Evolutionary conservation across 2,888 invertebrate species (phyloP).

Genomic region (Drosophila ustulata): DNA sequence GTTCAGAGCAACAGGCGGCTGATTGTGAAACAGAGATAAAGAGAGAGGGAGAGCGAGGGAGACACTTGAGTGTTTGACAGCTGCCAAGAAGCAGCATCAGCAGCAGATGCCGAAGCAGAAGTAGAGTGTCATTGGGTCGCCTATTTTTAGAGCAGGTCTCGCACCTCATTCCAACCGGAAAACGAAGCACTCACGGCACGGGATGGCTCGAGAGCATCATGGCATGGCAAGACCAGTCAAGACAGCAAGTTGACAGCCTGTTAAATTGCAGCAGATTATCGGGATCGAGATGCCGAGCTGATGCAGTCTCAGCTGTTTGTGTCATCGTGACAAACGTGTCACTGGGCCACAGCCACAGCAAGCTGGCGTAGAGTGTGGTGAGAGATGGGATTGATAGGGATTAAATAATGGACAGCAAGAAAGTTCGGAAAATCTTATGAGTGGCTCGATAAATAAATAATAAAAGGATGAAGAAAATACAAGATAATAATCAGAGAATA

Average conservation of each 20-base stretch:
- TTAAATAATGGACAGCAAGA: neutral
- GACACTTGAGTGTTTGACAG: constrained; percentile 24
- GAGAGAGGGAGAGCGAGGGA: neutral
- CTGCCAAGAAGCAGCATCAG: constrained; percentile 11
- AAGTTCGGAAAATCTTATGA: neutral
- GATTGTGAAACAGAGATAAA: neutral
- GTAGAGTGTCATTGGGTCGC: constrained; percentile 36
- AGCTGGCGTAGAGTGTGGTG: neutral
- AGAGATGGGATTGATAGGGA: neutral
- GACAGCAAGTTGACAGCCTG: constrained; percentile 41
- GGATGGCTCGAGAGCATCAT: neutral
- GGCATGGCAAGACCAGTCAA: neutral
- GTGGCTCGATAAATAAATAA: neutral
- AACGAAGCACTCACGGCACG: neutral
- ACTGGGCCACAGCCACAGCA: constrained; percentile 41
- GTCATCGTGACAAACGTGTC: constrained; percentile 49
- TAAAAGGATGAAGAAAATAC: neutral
- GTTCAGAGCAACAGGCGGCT: constrained; percentile 52
- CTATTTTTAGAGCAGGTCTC: constrained; percentile 41
- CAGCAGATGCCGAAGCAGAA: neutral
- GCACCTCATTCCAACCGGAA: constrained; percentile 21
- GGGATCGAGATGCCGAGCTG: constrained; percentile 44
- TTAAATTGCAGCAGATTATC: constrained; percentile 47
- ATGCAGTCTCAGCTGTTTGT: constrained; percentile 22
- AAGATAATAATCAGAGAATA: too few species aligned